Conservation (phyloP, 2,113 vertebrate species). For the Sisor rabdophorus region DNA sequence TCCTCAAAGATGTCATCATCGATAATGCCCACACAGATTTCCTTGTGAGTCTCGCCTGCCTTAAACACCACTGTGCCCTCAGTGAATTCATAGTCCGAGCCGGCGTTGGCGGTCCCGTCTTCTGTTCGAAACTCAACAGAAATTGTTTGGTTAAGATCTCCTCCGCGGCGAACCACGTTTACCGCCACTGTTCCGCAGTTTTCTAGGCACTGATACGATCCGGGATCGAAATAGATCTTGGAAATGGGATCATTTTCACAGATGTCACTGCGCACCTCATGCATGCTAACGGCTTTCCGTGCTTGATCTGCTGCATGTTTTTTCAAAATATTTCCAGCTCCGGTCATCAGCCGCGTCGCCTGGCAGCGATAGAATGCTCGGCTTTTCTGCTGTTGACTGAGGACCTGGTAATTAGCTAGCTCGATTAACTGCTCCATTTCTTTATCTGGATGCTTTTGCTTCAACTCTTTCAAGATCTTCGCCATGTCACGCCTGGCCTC, state of each 20-base stretch:
- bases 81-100: slow-evolving; percentile 97
- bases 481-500: slow-evolving; percentile 97
- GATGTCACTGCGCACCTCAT: slow-evolving; percentile 84
- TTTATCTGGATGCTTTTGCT: slow-evolving; percentile 97
- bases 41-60: slow-evolving; percentile 88
- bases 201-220: slow-evolving; percentile 94
- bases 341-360: slow-evolving; percentile 94
- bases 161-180: slow-evolving; percentile 84
- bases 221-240: slow-evolving; percentile 90
- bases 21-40: slow-evolving; percentile 92
- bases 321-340: slow-evolving; percentile 96
- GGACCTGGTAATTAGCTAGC: slow-evolving; percentile 96
- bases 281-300: slow-evolving; percentile 94
- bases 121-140: slow-evolving; percentile 94
- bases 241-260: slow-evolving; percentile 85
- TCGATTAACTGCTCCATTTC: slow-evolving; percentile 98
- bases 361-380: slow-evolving; percentile 97
- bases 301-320: slow-evolving; percentile 96
- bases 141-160: slow-evolving; percentile 82
- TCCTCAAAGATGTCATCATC: slow-evolving; percentile 98
- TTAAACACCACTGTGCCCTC: slow-evolving; percentile 94
- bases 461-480: slow-evolving; percentile 93
- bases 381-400: slow-evolving; percentile 98
- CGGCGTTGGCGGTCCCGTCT: slow-evolving; percentile 93
- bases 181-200: slow-evolving; percentile 95